These are phyloP conservation scores for Nemotelus pantherinus DNA, from an alignment of 2,888 invertebrate genomes.

Conservation along the genomic window DNA sequence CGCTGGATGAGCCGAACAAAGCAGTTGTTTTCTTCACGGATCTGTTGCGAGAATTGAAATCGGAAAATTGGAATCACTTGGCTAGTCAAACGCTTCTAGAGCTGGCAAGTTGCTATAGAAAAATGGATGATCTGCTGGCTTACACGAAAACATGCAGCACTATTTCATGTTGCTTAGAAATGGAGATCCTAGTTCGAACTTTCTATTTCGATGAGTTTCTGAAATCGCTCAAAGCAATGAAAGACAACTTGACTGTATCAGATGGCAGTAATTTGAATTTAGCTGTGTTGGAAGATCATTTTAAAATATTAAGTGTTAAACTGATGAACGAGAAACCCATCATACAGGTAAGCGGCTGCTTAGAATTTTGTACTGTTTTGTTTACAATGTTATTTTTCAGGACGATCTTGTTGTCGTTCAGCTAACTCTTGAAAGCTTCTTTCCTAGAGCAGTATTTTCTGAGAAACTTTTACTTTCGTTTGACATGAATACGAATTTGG, in stretches of 20 bases:
- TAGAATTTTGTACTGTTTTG: slow-evolving; percentile 66
- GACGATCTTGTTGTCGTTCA: slow-evolving; percentile 69
- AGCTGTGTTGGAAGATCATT: slow-evolving; percentile 65
- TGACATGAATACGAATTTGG: slow-evolving; percentile 66
- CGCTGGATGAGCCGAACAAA: slow-evolving; percentile 85
- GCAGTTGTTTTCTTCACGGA: slow-evolving; percentile 90
- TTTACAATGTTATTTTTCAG: slow-evolving; percentile 67
- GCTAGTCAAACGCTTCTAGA: slow-evolving; percentile 85
- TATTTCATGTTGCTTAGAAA: slow-evolving; percentile 78
- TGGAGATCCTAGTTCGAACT: slow-evolving; percentile 78
- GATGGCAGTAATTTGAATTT: slow-evolving; percentile 61
- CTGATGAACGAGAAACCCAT: slow-evolving; percentile 60
- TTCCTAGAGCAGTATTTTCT: slow-evolving; percentile 74
- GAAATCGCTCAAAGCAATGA: slow-evolving; percentile 68
- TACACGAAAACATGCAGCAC: slow-evolving; percentile 82
- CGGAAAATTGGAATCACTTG: slow-evolving; percentile 87
- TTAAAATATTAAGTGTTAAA: slow-evolving; percentile 63
- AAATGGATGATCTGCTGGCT: slow-evolving; percentile 77
- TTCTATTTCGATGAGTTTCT: slow-evolving; percentile 87
- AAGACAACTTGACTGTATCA: slow-evolving; percentile 58
- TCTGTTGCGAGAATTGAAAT: slow-evolving; percentile 84
- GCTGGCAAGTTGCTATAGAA: slow-evolving; percentile 84
- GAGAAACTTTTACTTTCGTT: slow-evolving; percentile 73
- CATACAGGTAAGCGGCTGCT: slow-evolving; percentile 61
- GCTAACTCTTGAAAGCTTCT: slow-evolving; percentile 69